Evolutionary conservation across 2,113 vertebrate genomes (phyloP).

Genomic region (Pluvianellus socialis): DNA sequence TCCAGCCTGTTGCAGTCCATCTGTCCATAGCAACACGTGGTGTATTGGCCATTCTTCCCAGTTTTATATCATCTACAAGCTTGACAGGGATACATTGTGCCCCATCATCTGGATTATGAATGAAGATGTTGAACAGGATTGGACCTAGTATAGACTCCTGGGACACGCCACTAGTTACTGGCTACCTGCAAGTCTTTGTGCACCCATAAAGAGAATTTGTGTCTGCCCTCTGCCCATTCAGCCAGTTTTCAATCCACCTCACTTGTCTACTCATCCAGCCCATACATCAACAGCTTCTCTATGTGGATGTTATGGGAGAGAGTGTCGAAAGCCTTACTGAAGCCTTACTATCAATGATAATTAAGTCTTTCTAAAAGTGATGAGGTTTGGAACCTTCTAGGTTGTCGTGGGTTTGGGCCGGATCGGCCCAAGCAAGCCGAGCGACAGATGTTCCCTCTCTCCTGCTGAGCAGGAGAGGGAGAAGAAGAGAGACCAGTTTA

Average conservation of each 20-base stretch:
- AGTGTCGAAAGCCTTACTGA: background rate
- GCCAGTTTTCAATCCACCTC: background rate
- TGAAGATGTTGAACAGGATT: background rate
- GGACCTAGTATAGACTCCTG: background rate
- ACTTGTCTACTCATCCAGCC: background rate
- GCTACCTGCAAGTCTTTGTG: background rate
- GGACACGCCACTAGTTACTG: background rate
- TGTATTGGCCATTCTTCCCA: background rate
- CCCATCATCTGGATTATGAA: background rate
- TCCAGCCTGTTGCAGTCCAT: background rate
- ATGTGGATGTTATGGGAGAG: background rate
- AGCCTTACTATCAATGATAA: background rate
- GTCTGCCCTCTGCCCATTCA: background rate
- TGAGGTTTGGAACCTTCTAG: background rate
- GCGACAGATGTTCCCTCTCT: too few species aligned
- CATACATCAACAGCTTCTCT: background rate
- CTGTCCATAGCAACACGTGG: background rate
- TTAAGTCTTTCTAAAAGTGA: background rate
- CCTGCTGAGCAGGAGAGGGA: too few species aligned
- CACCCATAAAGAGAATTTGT: too few species aligned
- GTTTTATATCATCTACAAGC: background rate
- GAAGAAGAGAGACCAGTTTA: too few species aligned
- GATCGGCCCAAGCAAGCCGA: too few species aligned
- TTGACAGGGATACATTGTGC: background rate
- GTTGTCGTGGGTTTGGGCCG: too few species aligned